These are phyloP conservation scores for Alaudala cheleensis DNA, from an alignment of 2,113 vertebrate genomes.

Conservation along the genomic window DNA sequence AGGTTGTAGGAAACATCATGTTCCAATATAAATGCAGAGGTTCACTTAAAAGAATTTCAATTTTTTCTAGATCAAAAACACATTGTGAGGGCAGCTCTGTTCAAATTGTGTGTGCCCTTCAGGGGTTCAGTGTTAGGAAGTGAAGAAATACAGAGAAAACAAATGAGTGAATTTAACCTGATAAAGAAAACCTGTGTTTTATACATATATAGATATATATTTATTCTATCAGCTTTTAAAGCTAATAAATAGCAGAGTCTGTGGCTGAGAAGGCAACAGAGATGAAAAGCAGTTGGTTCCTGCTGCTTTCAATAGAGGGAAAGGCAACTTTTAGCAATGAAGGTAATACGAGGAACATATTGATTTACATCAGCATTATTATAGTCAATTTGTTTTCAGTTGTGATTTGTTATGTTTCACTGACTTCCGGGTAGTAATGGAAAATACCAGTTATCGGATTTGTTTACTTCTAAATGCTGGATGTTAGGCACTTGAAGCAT, in stretches of 20 bases:
- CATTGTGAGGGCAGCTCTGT: not conserved
- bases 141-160: not conserved
- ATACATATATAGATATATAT: not conserved
- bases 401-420: not conserved
- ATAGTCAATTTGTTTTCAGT: not conserved
- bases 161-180: not conserved
- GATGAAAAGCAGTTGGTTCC: not conserved
- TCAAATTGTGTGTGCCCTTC: not conserved
- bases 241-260: not conserved
- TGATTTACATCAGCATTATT: not conserved
- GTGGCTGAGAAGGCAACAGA: not conserved
- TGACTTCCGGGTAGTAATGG: not conserved
- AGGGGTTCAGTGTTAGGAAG: not conserved
- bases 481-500: not conserved
- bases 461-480: constrained; percentile 11
- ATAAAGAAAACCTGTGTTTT: not conserved
- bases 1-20: not conserved
- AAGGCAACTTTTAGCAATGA: not conserved
- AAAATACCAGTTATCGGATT: constrained; percentile 1
- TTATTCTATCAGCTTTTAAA: not conserved
- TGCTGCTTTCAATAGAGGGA: not conserved
- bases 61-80: not conserved
- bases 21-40: not conserved
- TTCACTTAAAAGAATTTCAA: not conserved
- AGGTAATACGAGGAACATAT: not conserved